A percentile compares a stretch with the other conserved stretches of the same genome.
Evolutionary conservation across 1,140 invertebrate genomes (phyloP).

Genomic region (Drosophila dunni): DNA sequence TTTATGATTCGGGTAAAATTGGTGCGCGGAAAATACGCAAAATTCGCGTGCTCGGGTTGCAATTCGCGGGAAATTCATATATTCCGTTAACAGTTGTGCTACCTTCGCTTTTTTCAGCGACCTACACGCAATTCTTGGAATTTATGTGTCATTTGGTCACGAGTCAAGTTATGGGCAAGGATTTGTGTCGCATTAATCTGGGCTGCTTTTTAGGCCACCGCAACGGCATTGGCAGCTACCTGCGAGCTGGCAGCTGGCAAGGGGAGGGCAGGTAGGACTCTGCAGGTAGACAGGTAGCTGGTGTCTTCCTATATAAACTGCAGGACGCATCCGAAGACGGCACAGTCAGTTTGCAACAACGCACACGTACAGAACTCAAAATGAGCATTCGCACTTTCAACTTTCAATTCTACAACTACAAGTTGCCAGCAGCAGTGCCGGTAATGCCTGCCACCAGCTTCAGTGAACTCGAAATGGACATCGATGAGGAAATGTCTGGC

Average conservation of each 20-base stretch:
- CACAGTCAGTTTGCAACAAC: slow-evolving; percentile 34
- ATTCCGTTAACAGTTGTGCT: slow-evolving; percentile 13
- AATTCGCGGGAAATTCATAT: slow-evolving; percentile 45
- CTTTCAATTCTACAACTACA: slow-evolving; percentile 79
- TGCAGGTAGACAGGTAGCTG: slow-evolving; percentile 18
- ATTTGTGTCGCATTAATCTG: slow-evolving; percentile 32
- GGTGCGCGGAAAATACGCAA: slow-evolving; percentile 73
- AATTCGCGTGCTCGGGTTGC: slow-evolving; percentile 67
- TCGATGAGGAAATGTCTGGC: slow-evolving; percentile 55
- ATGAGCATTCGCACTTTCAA: slow-evolving; percentile 80
- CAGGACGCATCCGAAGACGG: not conserved
- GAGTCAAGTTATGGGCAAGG: slow-evolving; percentile 45
- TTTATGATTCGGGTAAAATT: slow-evolving; percentile 63
- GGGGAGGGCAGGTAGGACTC: not conserved
- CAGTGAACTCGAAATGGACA: slow-evolving; percentile 79
- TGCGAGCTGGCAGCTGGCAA: not conserved
- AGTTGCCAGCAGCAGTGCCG: slow-evolving; percentile 43
- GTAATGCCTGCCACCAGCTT: slow-evolving; percentile 36
- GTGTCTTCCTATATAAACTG: slow-evolving; percentile 18
- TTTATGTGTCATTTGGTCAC: not conserved
- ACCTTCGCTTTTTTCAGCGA: not conserved
- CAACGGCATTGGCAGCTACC: slow-evolving; percentile 31
- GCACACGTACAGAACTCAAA: slow-evolving; percentile 8
- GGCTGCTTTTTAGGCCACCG: slow-evolving; percentile 39
- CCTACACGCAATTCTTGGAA: slow-evolving; percentile 39